A percentile compares a stretch with the other conserved stretches of the same genome.
These are phyloP conservation scores for Yponomeuta cagnagella DNA, from an alignment of 2,888 invertebrate genomes.

Conservation along the genomic window DNA sequence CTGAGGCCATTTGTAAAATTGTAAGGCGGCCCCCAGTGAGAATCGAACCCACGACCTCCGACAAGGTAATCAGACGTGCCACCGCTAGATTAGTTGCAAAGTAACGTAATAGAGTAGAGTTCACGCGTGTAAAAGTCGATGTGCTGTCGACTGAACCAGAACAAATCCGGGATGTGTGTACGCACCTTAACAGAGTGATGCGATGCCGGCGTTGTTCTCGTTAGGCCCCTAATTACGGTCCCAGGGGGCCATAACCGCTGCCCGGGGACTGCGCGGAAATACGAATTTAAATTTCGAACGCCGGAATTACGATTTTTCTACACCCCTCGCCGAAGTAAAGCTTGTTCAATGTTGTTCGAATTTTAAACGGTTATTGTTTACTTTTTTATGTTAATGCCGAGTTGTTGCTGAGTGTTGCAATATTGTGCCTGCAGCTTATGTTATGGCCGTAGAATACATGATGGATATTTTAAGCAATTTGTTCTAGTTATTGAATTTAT, in stretches of 20 bases:
- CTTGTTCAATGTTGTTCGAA: conserved; percentile 52
- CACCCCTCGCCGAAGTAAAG: conserved; percentile 51
- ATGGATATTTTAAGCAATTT: not conserved
- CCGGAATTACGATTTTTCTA: conserved; percentile 60
- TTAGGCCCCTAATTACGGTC: conserved; percentile 66
- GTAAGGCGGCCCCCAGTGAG: no score
- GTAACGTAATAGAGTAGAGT: no score
- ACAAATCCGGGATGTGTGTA: not conserved
- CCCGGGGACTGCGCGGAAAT: conserved; percentile 14
- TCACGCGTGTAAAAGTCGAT: not conserved
- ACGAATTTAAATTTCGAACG: conserved; percentile 32
- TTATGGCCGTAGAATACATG: conserved; percentile 42
- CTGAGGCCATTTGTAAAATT: no score
- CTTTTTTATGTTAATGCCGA: conserved; percentile 70
- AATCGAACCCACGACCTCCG: no score
- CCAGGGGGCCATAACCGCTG: conserved; percentile 16
- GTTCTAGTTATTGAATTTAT: not conserved
- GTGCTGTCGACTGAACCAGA: not conserved
- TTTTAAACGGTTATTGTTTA: conserved; percentile 74
- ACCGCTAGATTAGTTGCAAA: no score
- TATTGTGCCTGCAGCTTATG: conserved; percentile 48
- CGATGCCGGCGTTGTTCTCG: conserved; percentile 47
- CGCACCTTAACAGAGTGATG: conserved; percentile 8
- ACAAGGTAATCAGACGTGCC: no score
- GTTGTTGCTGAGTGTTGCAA: conserved; percentile 63